phyloP scores from a whole-genome alignment of 2,888 invertebrate genomes.

The Heliconius aoede region DNA sequence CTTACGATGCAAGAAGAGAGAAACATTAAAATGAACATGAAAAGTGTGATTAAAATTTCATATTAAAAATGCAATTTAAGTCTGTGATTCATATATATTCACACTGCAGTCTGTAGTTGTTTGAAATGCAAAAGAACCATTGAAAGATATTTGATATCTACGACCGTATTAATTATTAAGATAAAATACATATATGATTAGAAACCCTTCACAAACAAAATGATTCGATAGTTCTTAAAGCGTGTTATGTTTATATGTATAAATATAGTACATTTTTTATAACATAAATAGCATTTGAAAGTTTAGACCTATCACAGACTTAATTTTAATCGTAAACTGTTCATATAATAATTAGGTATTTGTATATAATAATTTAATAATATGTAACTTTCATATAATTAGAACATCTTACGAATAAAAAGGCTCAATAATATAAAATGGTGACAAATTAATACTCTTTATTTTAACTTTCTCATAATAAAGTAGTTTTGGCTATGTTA shows the following conservation, averaged over 20 bases:
- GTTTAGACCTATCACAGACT: slow-evolving; percentile 21
- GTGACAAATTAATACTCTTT: slow-evolving; percentile 43
- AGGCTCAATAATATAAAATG: slow-evolving; percentile 30
- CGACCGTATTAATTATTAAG: background rate
- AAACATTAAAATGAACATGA: slow-evolving; percentile 82
- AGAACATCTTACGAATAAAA: slow-evolving; percentile 36
- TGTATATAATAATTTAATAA: background rate
- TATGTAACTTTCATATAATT: background rate
- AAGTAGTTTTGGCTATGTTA: too few relatives aligned
- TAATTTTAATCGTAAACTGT: slow-evolving; percentile 31
- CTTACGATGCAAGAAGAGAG: slow-evolving; percentile 86
- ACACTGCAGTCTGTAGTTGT: background rate
- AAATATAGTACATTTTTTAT: background rate
- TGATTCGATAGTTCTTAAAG: slow-evolving; percentile 16
- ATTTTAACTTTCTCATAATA: background rate
- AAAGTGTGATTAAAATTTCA: slow-evolving; percentile 58
- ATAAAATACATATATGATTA: background rate
- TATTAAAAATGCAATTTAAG: slow-evolving; percentile 36
- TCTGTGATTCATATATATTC: slow-evolving; percentile 39
- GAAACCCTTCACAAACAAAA: background rate
- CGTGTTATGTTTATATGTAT: background rate
- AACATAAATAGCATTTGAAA: background rate
- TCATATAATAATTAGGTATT: background rate
- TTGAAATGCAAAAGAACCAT: background rate
- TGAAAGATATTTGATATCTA: background rate